Conservation (phyloP, 2,888 invertebrate species). For the Drosophila differens region DNA sequence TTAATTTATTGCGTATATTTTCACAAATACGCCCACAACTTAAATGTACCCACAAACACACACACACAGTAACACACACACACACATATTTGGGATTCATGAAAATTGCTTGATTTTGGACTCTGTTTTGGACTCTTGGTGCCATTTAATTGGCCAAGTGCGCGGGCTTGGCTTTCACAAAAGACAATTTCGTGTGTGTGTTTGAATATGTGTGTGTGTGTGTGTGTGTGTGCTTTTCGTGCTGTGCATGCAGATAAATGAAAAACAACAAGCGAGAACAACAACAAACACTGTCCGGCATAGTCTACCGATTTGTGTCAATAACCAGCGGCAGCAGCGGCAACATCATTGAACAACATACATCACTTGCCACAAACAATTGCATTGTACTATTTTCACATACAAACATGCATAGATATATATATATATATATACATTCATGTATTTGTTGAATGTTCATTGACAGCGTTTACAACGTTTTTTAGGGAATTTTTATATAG, state of each 20-base stretch:
- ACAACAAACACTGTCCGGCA: conserved; percentile 10
- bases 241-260: conserved; percentile 65
- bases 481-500: neutral
- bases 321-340: conserved; percentile 32
- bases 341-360: conserved; percentile 35
- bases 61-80: neutral
- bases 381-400: conserved; percentile 30
- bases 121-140: conserved; percentile 25
- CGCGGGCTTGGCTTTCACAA: conserved; percentile 75
- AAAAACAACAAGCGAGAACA: conserved; percentile 27
- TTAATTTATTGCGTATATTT: conserved; percentile 51
- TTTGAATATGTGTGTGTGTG: neutral
- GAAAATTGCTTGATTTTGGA: conserved; percentile 5
- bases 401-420: neutral
- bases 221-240: conserved; percentile 40
- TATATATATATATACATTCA: neutral
- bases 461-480: neutral
- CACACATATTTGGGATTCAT: conserved; percentile 15
- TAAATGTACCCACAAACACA: neutral
- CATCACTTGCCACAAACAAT: conserved; percentile 38
- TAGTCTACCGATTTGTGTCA: conserved; percentile 43
- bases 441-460: too few relatives aligned
- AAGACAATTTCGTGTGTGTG: conserved; percentile 38
- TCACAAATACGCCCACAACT: neutral
- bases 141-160: conserved; percentile 63